Base-by-base conservation (phyloP, 92 coral and sea anemone genomes). In the Blastomussa wellsi region DNA sequence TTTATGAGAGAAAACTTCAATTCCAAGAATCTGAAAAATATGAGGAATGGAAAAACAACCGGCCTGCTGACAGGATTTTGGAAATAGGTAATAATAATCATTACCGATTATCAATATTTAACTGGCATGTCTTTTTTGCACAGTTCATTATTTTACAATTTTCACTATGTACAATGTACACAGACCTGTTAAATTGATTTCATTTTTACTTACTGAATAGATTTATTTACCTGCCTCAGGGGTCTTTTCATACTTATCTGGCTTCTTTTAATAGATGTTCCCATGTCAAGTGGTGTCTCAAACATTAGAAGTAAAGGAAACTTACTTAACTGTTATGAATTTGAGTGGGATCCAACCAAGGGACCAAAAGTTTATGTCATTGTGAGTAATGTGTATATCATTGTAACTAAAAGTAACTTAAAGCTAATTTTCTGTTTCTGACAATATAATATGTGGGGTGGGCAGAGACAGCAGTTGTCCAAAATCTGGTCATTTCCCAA, bases 231-330 rank as follows among this genome's bases (percentile, higher is more conserved):
- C n/a, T n/a, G n/a, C n/a, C n/a, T n/a, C 31, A 24, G 65, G 49
- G 49, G 12, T 57, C 65, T 53, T 77, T 77, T 20, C 15, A 51
- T 74, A 13, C 0, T 49, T 49, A 8, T 14, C n/a, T 74, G 16
- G 49, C 74, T 73, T 74, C 20, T 44, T 77, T 20, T 72, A 69
- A 41, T 68, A 96, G 98, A 96, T 89, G 95, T 94, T 33, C 98
- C 98, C 55, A 96, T 96, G 98, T 96, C 98, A 42, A 90, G 90
- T 82, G 98, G 98, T 62, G 84, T 96, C 62, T 92, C 86, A n/a
- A 96, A 94, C 75, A 96, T 96, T 85, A 87, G 98, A 75, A 94
- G 98, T 81, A 92, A 96, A 88, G 95, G 98, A 47, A 91, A 82
- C 53, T 90, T 82, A 79, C 88, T 94, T 24, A 94, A 94, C 84